Evolutionary conservation across 2,113 vertebrate genomes (phyloP), one percentile per base, ranked within the genome.

Genomic region (Mustela nigripes): DNA sequence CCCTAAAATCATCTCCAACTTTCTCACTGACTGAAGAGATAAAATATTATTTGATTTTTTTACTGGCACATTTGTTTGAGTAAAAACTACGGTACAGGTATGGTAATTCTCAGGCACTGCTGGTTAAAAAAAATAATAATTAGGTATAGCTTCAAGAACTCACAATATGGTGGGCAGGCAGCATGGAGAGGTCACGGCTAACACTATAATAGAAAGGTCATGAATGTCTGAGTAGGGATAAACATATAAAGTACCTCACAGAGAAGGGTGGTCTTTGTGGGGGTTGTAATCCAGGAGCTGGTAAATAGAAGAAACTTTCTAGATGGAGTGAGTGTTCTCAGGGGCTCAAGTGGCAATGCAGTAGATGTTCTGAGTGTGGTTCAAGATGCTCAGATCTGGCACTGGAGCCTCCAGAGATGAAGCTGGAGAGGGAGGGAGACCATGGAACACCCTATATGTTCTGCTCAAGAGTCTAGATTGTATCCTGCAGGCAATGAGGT

Each of bases 361-460:
- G 0, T 21, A 36, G 19, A 26, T 24, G 21, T 2, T 22, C 7
- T 65, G 18, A 2, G 26, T 21, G 14, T 73, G 21, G 10, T 7
- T 39, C 62, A 82, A 60, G 1, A 18, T 0, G 5, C 4, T 33
- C 19, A 19, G 62, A 42, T 76, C 26, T 31, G 53, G 60, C 22
- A 45, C 16, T 15, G 7, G 1, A 10, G 15, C 74, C 58, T 15
- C 31, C 9, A 45, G 2, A 56, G 6, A 48, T 5, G 26, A 94
- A 50, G 18, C 26, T 5, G 7, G 33, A 67, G 16, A 56, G 71
- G 56, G n/a, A 19, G 8, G 33, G 11, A 48, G 12, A 14, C 24
- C 31, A 53, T 1, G 0, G 62, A 69, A n/a, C 0, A 4, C 5
- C 33, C 16, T 3, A 7, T 5, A 39, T 3, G 4, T 62, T 4